A percentile compares a stretch with the other conserved stretches of the same genome.
Evolutionary conservation across 1,140 invertebrate genomes (phyloP).

Genomic region (roundworm (Caenorhabditis elegans)): WBcel235 BX284604.4:3888501-3889000

Average conservation of each 20-base stretch:
- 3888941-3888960: too few species aligned
- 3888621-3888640: neutral
- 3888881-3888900: too few species aligned
- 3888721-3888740: neutral
- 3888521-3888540: neutral
- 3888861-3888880: too few species aligned
- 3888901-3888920: too few species aligned
- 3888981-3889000: too few species aligned
- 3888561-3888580: neutral
- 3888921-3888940: too few species aligned
- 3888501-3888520: neutral
- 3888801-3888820: too few species aligned
- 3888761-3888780: too few species aligned
- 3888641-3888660: neutral
- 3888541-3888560: neutral
- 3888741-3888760: neutral
- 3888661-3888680: neutral
- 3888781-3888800: too few species aligned
- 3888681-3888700: neutral
- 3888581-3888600: slow-evolving; percentile 1
- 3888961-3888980: too few species aligned
- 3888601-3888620: slow-evolving; percentile 1
- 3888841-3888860: too few species aligned
- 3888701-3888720: neutral
- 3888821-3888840: too few species aligned